Conservation (phyloP, 2,113 vertebrate genomes). For the Anarrhichthys ocellatus region DNA sequence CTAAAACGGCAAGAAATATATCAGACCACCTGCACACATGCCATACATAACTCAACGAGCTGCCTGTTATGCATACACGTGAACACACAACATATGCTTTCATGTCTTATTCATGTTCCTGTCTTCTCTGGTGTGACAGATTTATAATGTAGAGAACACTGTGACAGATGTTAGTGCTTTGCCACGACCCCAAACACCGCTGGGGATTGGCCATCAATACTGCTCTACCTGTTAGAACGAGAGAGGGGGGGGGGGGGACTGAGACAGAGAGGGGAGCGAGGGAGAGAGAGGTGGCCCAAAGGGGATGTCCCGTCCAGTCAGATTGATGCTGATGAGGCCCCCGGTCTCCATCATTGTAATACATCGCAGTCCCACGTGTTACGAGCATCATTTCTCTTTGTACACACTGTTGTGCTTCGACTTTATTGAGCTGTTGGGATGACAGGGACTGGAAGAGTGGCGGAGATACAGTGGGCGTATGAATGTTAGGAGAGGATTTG, state of each 20-base stretch:
- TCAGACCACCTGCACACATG: conserved; percentile 34
- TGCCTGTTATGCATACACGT: conserved; percentile 37
- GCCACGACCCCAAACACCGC: conserved; percentile 64
- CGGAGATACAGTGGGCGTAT: conserved; percentile 38
- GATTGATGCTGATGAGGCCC: conserved; percentile 73
- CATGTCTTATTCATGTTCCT: conserved; percentile 71
- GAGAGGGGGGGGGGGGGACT: conserved; percentile 44
- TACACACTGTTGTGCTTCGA: conserved; percentile 54
- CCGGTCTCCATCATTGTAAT: conserved; percentile 49
- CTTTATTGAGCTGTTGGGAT: conserved; percentile 61
- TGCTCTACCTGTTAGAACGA: conserved; percentile 62
- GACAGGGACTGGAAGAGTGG: conserved; percentile 31
- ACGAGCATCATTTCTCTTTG: conserved; percentile 59
- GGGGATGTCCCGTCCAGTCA: conserved; percentile 65
- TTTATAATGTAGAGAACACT: conserved; percentile 70
- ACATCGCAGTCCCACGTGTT: conserved; percentile 44
- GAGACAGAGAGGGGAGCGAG: conserved; percentile 12
- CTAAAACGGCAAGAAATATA: conserved; percentile 25
- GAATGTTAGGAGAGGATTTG: conserved; percentile 51
- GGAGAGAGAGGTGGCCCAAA: conserved; percentile 27
- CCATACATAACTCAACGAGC: conserved; percentile 35
- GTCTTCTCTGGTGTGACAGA: conserved; percentile 62
- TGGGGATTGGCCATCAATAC: conserved; percentile 74
- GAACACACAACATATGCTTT: conserved; percentile 53
- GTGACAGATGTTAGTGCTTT: conserved; percentile 78